Percentiles rank a stretch among this genome's conserved stretches.
phyloP scores from a whole-genome alignment of 1,140 invertebrate species.

The Hormaphis cornu region DNA sequence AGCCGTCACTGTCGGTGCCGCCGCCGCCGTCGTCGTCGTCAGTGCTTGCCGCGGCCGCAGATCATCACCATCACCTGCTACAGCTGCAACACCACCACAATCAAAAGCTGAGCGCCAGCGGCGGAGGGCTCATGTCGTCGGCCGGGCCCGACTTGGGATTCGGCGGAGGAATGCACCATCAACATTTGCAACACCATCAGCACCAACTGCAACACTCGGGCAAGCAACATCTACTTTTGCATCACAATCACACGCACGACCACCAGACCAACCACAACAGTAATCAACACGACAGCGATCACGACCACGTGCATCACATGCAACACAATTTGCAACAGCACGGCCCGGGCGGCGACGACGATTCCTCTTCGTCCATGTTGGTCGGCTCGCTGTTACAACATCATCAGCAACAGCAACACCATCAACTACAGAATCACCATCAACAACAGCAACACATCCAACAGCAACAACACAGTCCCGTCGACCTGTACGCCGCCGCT shows the following conservation, averaged over 20 bases:
- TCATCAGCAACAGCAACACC: conserved; percentile 1
- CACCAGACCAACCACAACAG: conserved; percentile 15
- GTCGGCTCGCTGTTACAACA: not conserved
- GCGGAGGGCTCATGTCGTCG: not conserved
- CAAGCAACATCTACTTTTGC: not conserved
- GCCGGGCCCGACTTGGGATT: not conserved
- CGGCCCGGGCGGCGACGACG: not conserved
- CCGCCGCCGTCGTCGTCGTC: not conserved
- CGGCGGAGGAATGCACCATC: conserved; percentile 1
- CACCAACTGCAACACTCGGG: not conserved
- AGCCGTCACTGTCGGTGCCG: not conserved
- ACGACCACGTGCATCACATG: conserved; percentile 31
- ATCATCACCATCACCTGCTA: not conserved
- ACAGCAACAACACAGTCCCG: conserved; percentile 36
- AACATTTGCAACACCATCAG: not conserved
- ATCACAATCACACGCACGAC: not conserved
- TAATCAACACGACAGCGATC: conserved; percentile 31
- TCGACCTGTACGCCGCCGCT: conserved; percentile 35
- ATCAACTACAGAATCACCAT: not conserved
- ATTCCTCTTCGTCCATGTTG: conserved; percentile 1
- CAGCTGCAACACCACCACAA: not conserved
- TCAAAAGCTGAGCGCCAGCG: not conserved
- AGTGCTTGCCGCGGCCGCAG: not conserved
- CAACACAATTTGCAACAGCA: conserved; percentile 6
- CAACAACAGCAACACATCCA: conserved; percentile 31